Conservation (phyloP, 1,140 invertebrate genomes). For the Polypedilum vanderplanki region DNA sequence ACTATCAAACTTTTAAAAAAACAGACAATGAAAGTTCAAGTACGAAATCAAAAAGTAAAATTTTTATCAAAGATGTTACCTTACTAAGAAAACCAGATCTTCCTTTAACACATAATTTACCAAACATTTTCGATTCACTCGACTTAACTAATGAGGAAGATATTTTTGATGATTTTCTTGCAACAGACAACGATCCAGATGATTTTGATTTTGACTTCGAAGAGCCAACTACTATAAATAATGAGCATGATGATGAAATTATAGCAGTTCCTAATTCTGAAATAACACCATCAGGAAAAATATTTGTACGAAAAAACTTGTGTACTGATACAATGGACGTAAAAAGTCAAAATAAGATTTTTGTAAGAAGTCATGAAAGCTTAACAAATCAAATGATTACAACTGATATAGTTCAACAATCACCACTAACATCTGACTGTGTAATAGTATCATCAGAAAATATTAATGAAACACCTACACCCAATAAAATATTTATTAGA, state of each 20-base stretch:
- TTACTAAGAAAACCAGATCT: conserved; percentile 14
- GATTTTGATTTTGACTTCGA: conserved; percentile 18
- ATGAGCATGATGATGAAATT: not conserved
- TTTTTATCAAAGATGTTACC: conserved; percentile 12
- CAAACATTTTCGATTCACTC: conserved; percentile 18
- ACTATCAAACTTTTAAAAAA: not conserved
- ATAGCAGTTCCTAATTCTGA: not conserved
- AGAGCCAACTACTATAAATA: not conserved
- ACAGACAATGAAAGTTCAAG: not conserved
- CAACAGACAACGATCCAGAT: not conserved
- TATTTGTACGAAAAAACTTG: not conserved
- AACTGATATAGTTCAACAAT: not conserved
- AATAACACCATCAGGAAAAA: not conserved
- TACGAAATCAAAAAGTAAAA: not conserved
- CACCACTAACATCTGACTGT: not conserved
- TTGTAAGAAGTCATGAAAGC: conserved; percentile 10
- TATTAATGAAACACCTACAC: not conserved
- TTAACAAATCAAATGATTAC: not conserved
- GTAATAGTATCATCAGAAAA: not conserved
- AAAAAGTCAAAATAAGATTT: not conserved
- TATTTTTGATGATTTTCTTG: conserved; percentile 20
- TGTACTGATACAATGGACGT: not conserved
- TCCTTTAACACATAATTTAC: not conserved
- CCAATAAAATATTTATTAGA: not conserved
- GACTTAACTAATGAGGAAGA: not conserved